Conservation (phyloP, 2,797 vertebrate species). For the Chloroceryle amazona region DNA sequence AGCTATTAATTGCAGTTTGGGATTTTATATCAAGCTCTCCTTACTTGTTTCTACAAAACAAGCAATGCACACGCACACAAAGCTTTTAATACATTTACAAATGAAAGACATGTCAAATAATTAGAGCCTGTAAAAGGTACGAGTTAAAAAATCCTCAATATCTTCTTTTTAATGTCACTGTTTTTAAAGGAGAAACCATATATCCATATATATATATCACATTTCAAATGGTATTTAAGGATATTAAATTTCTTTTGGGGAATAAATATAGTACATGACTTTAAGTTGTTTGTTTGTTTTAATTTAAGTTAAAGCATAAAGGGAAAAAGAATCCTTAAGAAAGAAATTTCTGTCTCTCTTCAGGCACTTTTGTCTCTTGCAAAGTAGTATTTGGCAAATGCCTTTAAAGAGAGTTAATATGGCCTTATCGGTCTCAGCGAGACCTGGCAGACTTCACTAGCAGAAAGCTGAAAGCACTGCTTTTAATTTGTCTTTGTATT, state of each 20-base stretch:
- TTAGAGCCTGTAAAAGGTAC: background rate
- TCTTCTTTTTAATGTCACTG: background rate
- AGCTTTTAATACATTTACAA: background rate
- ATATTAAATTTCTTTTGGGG: background rate
- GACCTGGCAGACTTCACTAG: constrained; percentile 3
- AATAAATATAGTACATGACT: background rate
- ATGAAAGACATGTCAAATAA: background rate
- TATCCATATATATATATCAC: background rate
- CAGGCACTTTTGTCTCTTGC: background rate
- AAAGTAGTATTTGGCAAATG: constrained; percentile 11
- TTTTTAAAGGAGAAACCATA: background rate
- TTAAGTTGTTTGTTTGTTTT: background rate
- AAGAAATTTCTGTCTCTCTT: background rate
- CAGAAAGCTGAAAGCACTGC: constrained; percentile 9
- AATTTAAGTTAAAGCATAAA: background rate
- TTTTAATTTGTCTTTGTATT: constrained; percentile 36
- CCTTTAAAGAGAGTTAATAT: background rate
- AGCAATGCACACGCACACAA: background rate
- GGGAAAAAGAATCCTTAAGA: background rate
- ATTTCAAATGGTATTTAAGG: background rate
- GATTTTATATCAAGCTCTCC: background rate
- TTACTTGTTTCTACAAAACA: background rate
- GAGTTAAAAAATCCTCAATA: background rate
- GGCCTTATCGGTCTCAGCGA: background rate
- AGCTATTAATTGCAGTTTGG: background rate